Conservation (phyloP, 2,113 vertebrate species). For the Connochaetes taurinus region DNA sequence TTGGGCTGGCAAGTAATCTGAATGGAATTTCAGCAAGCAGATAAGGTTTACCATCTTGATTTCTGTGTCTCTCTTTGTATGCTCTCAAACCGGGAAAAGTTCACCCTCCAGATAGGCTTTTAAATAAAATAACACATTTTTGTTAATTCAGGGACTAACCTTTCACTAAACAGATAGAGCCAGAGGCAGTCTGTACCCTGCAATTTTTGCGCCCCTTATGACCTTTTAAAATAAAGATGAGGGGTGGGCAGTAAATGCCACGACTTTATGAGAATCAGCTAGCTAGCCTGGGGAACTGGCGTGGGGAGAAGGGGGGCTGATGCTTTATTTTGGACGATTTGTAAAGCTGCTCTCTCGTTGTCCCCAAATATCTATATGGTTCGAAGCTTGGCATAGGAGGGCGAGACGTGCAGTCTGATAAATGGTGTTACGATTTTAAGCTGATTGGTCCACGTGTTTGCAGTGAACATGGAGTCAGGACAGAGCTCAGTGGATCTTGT, state of each 20-base stretch:
- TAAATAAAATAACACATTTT: constrained; percentile 16
- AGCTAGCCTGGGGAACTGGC: background rate
- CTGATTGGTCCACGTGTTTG: background rate
- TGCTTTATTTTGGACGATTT: background rate
- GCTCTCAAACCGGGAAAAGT: background rate
- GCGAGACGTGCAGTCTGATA: background rate
- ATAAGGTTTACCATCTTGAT: background rate
- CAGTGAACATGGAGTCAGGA: background rate
- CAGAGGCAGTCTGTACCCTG: background rate
- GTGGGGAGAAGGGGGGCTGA: background rate
- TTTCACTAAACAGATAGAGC: background rate
- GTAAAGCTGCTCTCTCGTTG: background rate
- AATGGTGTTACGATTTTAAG: background rate
- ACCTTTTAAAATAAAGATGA: background rate
- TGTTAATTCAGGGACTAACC: background rate
- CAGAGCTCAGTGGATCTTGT: background rate
- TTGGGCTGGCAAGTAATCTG: background rate
- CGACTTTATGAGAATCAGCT: background rate
- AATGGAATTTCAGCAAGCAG: background rate
- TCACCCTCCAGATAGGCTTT: background rate
- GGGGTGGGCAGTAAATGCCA: background rate
- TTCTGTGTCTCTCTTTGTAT: background rate
- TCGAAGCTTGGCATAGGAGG: background rate
- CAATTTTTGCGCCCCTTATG: background rate
- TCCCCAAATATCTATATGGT: background rate